A percentile compares a stretch with the other conserved stretches of the same genome.
Conservation (phyloP, 2,113 vertebrate genomes). For the Siniperca chuatsi region DNA sequence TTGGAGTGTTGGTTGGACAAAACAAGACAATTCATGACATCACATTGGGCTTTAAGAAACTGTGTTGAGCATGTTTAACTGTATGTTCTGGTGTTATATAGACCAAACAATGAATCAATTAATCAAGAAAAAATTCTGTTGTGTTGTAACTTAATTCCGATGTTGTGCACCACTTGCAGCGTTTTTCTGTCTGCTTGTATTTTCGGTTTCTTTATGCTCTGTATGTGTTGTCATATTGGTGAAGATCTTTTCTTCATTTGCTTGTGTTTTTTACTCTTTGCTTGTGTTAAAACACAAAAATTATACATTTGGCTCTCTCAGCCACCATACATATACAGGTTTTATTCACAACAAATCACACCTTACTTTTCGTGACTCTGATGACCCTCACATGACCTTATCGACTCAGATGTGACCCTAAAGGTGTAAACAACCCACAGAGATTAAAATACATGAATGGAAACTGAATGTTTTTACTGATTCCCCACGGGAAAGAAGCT, state of each 20-base stretch:
- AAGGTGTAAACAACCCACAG: slow-evolving; percentile 15
- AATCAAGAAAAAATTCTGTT: background rate
- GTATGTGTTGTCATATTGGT: too few species aligned
- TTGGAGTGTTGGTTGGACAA: background rate
- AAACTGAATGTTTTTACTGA: slow-evolving; percentile 13
- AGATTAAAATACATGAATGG: background rate
- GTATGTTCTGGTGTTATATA: background rate
- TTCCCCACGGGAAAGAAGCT: background rate
- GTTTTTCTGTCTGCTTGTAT: background rate
- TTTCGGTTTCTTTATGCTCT: background rate
- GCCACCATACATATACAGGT: background rate
- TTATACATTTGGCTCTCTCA: background rate
- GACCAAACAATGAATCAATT: background rate
- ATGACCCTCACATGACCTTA: slow-evolving; percentile 20
- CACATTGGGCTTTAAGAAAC: background rate
- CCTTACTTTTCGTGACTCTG: slow-evolving; percentile 3
- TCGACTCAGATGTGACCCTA: slow-evolving; percentile 10
- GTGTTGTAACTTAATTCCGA: background rate
- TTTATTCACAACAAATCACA: slow-evolving; percentile 20
- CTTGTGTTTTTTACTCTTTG: background rate
- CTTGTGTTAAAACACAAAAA: too few species aligned
- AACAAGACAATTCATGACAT: background rate
- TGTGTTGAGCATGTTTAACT: background rate
- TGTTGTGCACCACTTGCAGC: background rate
- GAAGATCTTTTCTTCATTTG: background rate